phyloP scores from a whole-genome alignment of 2,113 vertebrate species.

The Geothlypis trichas region DNA sequence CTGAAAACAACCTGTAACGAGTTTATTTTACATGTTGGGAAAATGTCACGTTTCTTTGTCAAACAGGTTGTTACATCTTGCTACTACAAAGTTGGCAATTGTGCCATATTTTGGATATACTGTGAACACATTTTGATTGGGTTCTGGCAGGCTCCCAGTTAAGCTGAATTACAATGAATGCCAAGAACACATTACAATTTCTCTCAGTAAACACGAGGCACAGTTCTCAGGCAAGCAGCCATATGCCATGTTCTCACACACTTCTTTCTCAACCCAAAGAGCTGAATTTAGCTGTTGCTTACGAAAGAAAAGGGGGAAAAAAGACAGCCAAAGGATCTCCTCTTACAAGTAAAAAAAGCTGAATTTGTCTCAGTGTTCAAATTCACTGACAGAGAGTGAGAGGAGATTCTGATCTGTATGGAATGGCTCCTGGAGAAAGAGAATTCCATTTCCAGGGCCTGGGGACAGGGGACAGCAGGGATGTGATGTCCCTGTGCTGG shows the following conservation, averaged over 20 bases:
- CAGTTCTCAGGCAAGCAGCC: constrained; percentile 18
- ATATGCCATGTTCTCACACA: constrained; percentile 18
- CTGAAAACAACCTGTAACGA: neutral
- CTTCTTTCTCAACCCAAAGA: neutral
- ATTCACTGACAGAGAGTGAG: neutral
- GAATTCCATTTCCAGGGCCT: neutral
- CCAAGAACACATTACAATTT: constrained; percentile 41
- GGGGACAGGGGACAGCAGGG: neutral
- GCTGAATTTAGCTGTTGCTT: neutral
- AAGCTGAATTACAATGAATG: constrained; percentile 35
- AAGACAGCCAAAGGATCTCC: neutral
- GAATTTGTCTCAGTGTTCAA: neutral
- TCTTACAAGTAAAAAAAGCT: neutral
- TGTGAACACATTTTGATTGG: constrained; percentile 42
- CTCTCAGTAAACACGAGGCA: constrained; percentile 34
- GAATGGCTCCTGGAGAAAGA: neutral
- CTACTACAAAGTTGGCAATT: constrained; percentile 40
- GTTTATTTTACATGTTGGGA: neutral
- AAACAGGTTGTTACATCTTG: constrained; percentile 7
- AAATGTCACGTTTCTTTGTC: neutral
- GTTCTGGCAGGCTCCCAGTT: constrained; percentile 57
- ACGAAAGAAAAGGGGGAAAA: neutral
- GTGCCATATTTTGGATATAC: constrained; percentile 24
- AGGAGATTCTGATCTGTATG: neutral
- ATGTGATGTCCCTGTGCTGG: neutral